These are phyloP conservation scores for Plagodis dolabraria DNA, from an alignment of 2,888 invertebrate genomes.

Conservation along the genomic window DNA sequence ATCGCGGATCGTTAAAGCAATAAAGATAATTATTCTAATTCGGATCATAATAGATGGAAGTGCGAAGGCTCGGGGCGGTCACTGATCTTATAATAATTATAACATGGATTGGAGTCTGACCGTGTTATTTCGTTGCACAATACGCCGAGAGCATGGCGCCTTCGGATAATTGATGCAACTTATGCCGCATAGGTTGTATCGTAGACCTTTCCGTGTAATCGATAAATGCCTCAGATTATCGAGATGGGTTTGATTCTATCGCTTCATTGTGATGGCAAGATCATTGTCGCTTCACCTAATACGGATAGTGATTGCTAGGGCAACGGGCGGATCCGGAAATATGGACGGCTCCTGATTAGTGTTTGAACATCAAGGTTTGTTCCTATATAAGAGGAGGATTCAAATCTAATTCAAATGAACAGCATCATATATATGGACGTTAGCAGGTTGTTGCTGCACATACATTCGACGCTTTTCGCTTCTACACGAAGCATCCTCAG, in stretches of 20 bases:
- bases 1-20: conserved; percentile 49
- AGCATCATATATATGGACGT: too few species aligned
- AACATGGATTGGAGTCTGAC: conserved; percentile 54
- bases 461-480: too few species aligned
- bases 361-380: too few species aligned
- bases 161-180: conserved; percentile 48
- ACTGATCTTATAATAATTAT: conserved; percentile 62
- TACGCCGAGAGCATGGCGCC: conserved; percentile 42
- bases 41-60: conserved; percentile 54
- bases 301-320: neutral
- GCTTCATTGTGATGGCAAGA: neutral
- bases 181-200: conserved; percentile 22
- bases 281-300: neutral
- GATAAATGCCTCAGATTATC: conserved; percentile 40
- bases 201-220: conserved; percentile 45
- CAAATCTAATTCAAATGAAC: too few species aligned
- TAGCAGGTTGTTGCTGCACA: too few species aligned
- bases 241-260: conserved; percentile 8
- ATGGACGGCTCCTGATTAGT: too few species aligned
- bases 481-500: too few species aligned
- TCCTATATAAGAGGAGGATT: too few species aligned
- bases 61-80: conserved; percentile 65
- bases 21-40: conserved; percentile 59
- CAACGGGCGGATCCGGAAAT: too few species aligned
- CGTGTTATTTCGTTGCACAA: conserved; percentile 65